Conservation (phyloP, 1,140 invertebrate species). For the Cyphomyrmex costatus region DNA sequence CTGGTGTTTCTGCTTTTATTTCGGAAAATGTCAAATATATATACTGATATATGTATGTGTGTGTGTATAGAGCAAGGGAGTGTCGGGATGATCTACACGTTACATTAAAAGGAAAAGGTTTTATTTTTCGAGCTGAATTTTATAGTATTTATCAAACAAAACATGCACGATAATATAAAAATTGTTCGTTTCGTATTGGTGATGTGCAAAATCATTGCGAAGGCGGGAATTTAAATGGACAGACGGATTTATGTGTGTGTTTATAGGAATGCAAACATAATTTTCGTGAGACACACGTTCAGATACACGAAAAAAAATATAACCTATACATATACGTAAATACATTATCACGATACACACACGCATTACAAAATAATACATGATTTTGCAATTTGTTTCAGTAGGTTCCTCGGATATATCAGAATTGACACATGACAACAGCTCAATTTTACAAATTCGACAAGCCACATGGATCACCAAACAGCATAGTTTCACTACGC, state of each 20-base stretch:
- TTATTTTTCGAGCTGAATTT: neutral
- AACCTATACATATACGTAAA: neutral
- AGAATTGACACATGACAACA: constrained; percentile 34
- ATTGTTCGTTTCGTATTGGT: neutral
- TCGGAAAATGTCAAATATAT: constrained; percentile 47
- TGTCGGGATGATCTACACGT: neutral
- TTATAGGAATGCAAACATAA: neutral
- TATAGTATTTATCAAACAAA: neutral
- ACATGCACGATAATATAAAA: neutral
- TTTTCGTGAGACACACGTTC: neutral
- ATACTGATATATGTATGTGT: neutral
- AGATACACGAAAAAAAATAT: neutral
- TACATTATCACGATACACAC: neutral
- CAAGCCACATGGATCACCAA: constrained; percentile 32
- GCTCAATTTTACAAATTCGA: constrained; percentile 46
- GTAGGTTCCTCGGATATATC: constrained; percentile 7
- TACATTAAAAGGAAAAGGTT: neutral
- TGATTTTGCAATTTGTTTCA: neutral
- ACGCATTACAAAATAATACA: neutral
- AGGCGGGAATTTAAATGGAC: neutral
- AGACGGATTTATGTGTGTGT: neutral
- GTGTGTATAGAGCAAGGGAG: neutral
- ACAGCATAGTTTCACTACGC: neutral
- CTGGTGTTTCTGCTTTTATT: constrained; percentile 26
- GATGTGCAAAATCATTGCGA: neutral